phyloP scores from a whole-genome alignment of 2,888 invertebrate species.

The Acrobasis suavella region DNA sequence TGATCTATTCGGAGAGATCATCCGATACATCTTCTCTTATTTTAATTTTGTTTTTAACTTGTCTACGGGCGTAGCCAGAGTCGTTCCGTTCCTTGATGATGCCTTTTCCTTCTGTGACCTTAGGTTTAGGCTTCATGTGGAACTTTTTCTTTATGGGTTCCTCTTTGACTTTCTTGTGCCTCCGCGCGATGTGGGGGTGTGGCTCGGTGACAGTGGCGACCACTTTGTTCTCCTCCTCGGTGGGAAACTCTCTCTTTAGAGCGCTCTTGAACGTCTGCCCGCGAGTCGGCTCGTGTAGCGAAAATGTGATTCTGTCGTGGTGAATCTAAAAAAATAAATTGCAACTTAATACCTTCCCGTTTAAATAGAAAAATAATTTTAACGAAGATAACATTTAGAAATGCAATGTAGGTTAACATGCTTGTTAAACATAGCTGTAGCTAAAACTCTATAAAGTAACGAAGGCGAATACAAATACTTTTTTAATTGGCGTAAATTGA shows the following conservation, averaged over 20 bases:
- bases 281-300: conserved; percentile 69
- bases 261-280: conserved; percentile 76
- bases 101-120: conserved; percentile 60
- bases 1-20: conserved; percentile 58
- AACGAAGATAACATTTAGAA: too few relatives aligned
- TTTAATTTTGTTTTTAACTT: conserved; percentile 64
- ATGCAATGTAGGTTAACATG: too few relatives aligned
- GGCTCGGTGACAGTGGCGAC: conserved; percentile 21
- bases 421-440: too few relatives aligned
- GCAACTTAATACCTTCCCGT: too few relatives aligned
- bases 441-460: too few relatives aligned
- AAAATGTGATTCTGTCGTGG: conserved; percentile 73
- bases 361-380: too few relatives aligned
- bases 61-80: conserved; percentile 50
- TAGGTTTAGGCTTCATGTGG: conserved; percentile 45
- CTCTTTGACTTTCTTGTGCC: conserved; percentile 46
- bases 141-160: conserved; percentile 53
- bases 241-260: conserved; percentile 56
- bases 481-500: too few relatives aligned
- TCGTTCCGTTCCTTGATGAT: conserved; percentile 61
- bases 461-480: too few relatives aligned
- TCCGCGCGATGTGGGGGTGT: conserved; percentile 9
- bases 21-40: conserved; percentile 67
- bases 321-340: conserved; percentile 54
- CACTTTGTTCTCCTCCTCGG: conserved; percentile 47